Percentiles rank a stretch among this genome's conserved stretches.
phyloP scores from a whole-genome alignment of 1,140 invertebrate species.

The Drosophila parvula region DNA sequence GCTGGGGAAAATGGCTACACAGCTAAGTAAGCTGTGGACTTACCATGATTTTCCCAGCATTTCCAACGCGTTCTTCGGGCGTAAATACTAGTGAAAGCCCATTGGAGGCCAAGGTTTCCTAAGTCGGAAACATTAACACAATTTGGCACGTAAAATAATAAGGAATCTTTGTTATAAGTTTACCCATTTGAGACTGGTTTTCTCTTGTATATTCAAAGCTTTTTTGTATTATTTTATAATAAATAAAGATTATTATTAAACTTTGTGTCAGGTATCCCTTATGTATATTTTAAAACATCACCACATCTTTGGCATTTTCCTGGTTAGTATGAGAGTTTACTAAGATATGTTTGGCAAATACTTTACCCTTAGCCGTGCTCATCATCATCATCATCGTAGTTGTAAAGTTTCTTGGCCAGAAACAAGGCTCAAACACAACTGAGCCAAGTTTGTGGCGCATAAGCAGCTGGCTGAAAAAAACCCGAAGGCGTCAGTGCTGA shows the following conservation, averaged over 20 bases:
- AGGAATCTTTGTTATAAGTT: background rate
- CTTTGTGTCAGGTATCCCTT: background rate
- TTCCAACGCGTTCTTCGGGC: background rate
- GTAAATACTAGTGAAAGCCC: slow-evolving; percentile 23
- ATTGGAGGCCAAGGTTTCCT: background rate
- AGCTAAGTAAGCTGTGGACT: background rate
- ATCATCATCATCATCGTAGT: slow-evolving; percentile 15
- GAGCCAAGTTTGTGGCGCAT: slow-evolving; percentile 30
- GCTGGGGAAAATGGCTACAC: slow-evolving; percentile 36
- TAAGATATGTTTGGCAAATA: slow-evolving; percentile 45
- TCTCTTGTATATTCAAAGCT: background rate
- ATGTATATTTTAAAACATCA: background rate
- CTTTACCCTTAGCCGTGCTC: slow-evolving; percentile 18
- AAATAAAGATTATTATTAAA: background rate
- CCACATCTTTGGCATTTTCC: background rate
- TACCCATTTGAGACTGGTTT: background rate
- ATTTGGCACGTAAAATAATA: background rate
- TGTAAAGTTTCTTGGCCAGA: slow-evolving; percentile 36
- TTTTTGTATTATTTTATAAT: background rate
- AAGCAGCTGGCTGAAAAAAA: slow-evolving; percentile 26
- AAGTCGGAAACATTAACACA: background rate
- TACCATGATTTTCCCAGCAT: slow-evolving; percentile 12
- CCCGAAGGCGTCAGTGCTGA: slow-evolving; percentile 6
- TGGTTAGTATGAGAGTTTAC: slow-evolving; percentile 7
- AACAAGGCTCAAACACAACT: slow-evolving; percentile 40